phyloP scores from a whole-genome alignment of 2,797 vertebrate genomes.

The Manis javanica region DNA sequence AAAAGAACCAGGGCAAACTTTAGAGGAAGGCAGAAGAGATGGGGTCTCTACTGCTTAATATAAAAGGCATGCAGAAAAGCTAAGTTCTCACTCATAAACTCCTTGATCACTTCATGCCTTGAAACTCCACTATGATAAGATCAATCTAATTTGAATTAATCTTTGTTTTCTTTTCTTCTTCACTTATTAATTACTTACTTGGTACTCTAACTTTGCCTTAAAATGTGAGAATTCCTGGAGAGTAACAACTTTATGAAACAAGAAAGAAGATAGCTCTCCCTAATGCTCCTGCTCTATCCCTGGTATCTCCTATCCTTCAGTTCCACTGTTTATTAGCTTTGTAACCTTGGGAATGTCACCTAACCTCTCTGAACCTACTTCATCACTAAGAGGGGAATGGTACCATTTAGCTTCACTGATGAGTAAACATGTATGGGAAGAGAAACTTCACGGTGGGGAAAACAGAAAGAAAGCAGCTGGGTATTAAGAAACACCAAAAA shows the following conservation, averaged over 20 bases:
- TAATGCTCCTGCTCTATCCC: too few relatives aligned
- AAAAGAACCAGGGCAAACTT: too few relatives aligned
- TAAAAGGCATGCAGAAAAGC: too few relatives aligned
- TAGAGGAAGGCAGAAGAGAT: too few relatives aligned
- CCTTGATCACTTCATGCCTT: too few relatives aligned
- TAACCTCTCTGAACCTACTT: background rate
- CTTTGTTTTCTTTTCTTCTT: too few relatives aligned
- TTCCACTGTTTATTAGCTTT: background rate
- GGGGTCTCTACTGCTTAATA: too few relatives aligned
- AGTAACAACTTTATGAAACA: background rate
- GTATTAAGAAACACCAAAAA: too few relatives aligned
- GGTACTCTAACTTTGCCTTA: background rate
- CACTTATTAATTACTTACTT: slow-evolving; percentile 28
- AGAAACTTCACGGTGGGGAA: background rate
- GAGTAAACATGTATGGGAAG: background rate
- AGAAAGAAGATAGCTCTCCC: background rate
- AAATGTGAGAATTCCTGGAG: background rate
- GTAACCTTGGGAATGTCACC: background rate
- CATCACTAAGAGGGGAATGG: background rate
- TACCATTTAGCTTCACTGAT: background rate
- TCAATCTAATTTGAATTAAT: too few relatives aligned
- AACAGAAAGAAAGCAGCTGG: too few relatives aligned
- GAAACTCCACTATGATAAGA: too few relatives aligned
- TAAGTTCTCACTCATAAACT: too few relatives aligned
- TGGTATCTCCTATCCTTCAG: background rate